phyloP scores from a whole-genome alignment of 2,797 vertebrate species.

The Girardinus metallicus region DNA sequence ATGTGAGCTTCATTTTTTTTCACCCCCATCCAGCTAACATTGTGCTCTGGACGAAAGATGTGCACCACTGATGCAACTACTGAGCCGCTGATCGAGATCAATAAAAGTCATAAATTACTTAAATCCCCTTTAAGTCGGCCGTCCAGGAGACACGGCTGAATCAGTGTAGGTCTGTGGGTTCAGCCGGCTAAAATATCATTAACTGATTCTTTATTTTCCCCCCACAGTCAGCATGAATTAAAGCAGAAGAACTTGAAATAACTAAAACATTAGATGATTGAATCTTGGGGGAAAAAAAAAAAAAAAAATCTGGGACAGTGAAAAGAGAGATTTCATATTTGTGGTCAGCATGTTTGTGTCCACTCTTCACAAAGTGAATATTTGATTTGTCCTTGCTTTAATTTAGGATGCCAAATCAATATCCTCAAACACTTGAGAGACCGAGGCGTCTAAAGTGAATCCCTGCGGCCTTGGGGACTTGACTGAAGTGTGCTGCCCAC shows the following conservation, averaged over 20 bases:
- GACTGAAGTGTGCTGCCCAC: conserved; percentile 55
- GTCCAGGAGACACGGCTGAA: conserved; percentile 57
- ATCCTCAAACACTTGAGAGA: conserved; percentile 42
- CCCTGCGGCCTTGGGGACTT: conserved; percentile 41
- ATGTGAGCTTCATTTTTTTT: conserved; percentile 42
- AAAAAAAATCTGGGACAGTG: background rate
- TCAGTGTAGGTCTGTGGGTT: conserved; percentile 26
- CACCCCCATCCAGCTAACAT: conserved; percentile 4
- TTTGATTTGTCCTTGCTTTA: conserved; percentile 46
- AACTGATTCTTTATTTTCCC: background rate
- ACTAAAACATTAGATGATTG: conserved; percentile 53
- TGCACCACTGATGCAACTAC: conserved; percentile 42
- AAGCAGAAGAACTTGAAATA: conserved; percentile 36
- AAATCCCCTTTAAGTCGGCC: conserved; percentile 50
- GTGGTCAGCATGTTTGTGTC: conserved; percentile 36
- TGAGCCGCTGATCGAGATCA: conserved; percentile 40
- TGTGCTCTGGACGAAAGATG: conserved; percentile 15
- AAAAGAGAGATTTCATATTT: conserved; percentile 25
- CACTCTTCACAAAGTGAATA: conserved; percentile 58
- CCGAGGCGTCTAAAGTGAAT: conserved; percentile 60
- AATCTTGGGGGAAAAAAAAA: conserved; percentile 15
- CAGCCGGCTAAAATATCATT: conserved; percentile 36
- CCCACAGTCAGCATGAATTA: conserved; percentile 46
- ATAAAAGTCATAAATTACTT: conserved; percentile 64
- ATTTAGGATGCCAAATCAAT: conserved; percentile 63